Evolutionary conservation across 1,140 invertebrate species (phyloP), one percentile per base, ranked within the genome.

Genomic region (Pogonomyrmex barbatus): DNA sequence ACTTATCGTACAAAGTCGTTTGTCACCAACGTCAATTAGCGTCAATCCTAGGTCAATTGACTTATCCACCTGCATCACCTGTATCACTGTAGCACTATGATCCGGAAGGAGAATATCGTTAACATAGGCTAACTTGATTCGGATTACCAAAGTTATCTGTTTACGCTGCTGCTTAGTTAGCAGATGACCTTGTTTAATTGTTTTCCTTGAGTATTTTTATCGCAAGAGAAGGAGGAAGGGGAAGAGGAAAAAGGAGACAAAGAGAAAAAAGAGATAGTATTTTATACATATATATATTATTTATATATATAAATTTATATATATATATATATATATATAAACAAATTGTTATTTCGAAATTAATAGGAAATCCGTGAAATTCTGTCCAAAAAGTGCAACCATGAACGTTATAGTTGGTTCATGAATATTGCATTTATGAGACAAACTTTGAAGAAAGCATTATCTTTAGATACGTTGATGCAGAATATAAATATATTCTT

Each of bases 41-140:
- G 4, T 68, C 30, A 30, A 68, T 14, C 3, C 39, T 33, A 10
- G 24, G 52, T 54, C 60, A 73, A 82, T 4, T 24, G 63, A 81
- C 39, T 45, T 82, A 10, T 82, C 30, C 12, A 82, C 42, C 50
- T 58, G 30, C 24, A 71, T 45, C n/a, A 14, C 39, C 12, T 12
- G 14, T 39, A 70, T 14, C 24, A 30, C 12, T 12, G 14, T 39
- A 70, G 24, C 24, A 30, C 2, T 39, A 14, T 67, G 58, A 70
- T 71, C 39, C 17, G 50, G 63, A 47, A 24, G 36, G 30, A 58
- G n/a, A 30, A 30, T 47, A 47, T 73, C 52, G 17, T 70, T 81
- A 81, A 81, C 39, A 39, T 4, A 17, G 12, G 39, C 54, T 81
- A 45, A 81, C 14, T 81, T 70, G 70, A 56, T 52, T 36, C 50